Evolutionary conservation across 1,140 invertebrate species (phyloP).

Genomic region (Aphis craccivora): DNA sequence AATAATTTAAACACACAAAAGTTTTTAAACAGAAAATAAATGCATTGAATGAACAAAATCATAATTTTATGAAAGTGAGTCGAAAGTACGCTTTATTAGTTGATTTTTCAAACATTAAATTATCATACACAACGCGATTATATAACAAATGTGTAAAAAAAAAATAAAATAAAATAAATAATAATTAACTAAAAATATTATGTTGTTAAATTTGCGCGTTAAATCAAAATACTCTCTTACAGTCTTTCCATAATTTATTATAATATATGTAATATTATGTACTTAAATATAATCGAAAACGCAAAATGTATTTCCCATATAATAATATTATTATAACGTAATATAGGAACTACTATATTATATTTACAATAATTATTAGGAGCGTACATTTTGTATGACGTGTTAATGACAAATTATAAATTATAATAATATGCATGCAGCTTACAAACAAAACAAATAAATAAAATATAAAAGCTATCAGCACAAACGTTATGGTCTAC

Average conservation of each 20-base stretch:
- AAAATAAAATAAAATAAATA: not conserved
- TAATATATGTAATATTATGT: not conserved
- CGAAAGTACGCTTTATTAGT: not conserved
- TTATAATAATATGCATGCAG: not conserved
- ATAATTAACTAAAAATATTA: not conserved
- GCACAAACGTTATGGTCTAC: not conserved
- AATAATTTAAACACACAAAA: not conserved
- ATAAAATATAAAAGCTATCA: constrained; percentile 26
- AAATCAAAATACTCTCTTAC: not conserved
- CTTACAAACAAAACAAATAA: constrained; percentile 32
- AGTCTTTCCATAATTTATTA: not conserved
- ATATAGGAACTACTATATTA: constrained; percentile 28
- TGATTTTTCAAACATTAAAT: not conserved
- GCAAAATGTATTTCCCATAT: not conserved
- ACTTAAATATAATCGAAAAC: not conserved
- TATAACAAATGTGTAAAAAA: not conserved
- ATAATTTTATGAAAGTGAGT: not conserved
- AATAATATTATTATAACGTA: constrained; percentile 24
- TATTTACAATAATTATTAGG: not conserved
- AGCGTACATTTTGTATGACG: not conserved
- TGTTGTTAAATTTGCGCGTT: not conserved
- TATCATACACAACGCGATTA: not conserved
- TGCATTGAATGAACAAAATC: not conserved
- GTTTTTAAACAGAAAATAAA: not conserved
- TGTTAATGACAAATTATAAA: not conserved